Evolutionary conservation across 1,140 invertebrate genomes (phyloP).

Genomic region (Zaprionus tsacasi): DNA sequence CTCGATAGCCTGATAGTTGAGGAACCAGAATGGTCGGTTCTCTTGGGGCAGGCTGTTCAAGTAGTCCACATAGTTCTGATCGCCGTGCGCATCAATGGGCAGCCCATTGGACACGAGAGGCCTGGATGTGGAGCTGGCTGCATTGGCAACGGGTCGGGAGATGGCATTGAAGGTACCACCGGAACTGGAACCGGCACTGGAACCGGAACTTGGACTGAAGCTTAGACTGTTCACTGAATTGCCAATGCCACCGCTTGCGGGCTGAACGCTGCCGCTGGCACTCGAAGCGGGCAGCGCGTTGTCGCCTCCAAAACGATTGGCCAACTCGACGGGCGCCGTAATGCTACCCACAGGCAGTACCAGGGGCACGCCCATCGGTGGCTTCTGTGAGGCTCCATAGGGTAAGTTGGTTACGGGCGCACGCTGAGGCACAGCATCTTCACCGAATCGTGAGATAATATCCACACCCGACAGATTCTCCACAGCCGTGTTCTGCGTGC

Average conservation of each 20-base stretch:
- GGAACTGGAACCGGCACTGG: not conserved
- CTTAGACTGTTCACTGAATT: not conserved
- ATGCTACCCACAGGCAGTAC: slow-evolving; percentile 47
- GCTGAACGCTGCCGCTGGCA: not conserved
- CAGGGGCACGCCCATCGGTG: slow-evolving; percentile 68
- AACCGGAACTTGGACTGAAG: not conserved
- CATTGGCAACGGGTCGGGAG: not conserved
- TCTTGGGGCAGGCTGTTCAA: slow-evolving; percentile 84
- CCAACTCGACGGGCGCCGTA: slow-evolving; percentile 11
- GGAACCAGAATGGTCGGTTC: slow-evolving; percentile 85
- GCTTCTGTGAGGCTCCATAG: slow-evolving; percentile 66
- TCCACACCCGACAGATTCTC: slow-evolving; percentile 67
- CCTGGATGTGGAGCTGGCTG: not conserved
- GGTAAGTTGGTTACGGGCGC: slow-evolving; percentile 38
- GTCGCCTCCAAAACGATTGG: slow-evolving; percentile 57
- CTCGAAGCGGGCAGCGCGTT: not conserved
- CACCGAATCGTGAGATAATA: slow-evolving; percentile 68
- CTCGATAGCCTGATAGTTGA: slow-evolving; percentile 84
- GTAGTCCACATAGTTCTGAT: slow-evolving; percentile 83
- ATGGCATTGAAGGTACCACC: not conserved
- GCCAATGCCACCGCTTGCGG: not conserved
- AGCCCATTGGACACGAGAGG: slow-evolving; percentile 21
- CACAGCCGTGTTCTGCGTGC: slow-evolving; percentile 57
- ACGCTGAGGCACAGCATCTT: slow-evolving; percentile 18
- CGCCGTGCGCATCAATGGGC: slow-evolving; percentile 84